Evolutionary conservation across 2,797 vertebrate genomes (phyloP), one percentile per base, ranked within the genome.

Genomic region (Oreochromis grahami): DNA sequence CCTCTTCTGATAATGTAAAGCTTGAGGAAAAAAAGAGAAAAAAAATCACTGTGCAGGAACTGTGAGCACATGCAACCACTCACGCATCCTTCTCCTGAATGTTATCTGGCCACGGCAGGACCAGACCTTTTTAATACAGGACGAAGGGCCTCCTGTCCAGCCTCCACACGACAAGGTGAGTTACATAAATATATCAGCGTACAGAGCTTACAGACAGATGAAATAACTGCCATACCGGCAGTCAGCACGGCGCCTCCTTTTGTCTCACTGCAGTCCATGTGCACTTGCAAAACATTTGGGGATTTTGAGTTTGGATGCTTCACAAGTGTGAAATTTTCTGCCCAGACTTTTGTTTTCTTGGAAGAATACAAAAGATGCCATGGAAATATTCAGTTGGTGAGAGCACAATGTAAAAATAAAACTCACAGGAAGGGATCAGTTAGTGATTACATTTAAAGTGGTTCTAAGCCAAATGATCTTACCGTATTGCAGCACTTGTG

Each of bases 181-280:
- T 94, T 93, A 91, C 77, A 51, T 86, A 92, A 95, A 92, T 90
- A 76, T 60, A 32, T 88, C 84, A 78, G 77, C 53, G 70, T 11
- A 43, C 85, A 84, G 43, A 89, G 84, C 82, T 87, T 80, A 85
- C 78, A 78, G 77, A 87, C 78, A 81, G 81, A 89, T 80, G 76
- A 80, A 81, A 93, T 93, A 82, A 72, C 89, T 89, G 60, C 56
- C 91, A 93, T 88, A 93, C 82, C 72, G 86, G 79, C 81, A 91
- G 82, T 92, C 91, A 89, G 84, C 51, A 8, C 21, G 94, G 89
- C 91, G 91, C 91, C 95, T 90, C 82, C 86, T 80, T 86, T 85
- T 82, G 77, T 86, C 84, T 51, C 78, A 0, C 88, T 68, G 80
- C 77, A 78, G 43, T 84, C 90, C 88, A 85, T 86, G 86, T 91